These are phyloP conservation scores for Myotis brandtii DNA, from an alignment of 2,113 vertebrate species.

Conservation along the genomic window DNA sequence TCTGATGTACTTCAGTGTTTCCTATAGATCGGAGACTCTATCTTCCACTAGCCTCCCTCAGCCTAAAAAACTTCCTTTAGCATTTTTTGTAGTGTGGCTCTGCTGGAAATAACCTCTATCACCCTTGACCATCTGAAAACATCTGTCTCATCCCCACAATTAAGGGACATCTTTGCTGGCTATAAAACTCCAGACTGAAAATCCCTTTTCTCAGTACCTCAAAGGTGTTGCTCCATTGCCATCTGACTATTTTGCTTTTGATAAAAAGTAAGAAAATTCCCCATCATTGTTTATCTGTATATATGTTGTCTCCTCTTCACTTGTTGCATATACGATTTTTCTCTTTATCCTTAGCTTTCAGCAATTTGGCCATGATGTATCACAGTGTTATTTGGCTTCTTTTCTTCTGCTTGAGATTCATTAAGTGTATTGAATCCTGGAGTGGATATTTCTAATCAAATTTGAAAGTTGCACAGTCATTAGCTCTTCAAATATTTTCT, in stretches of 20 bases:
- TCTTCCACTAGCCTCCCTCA: background rate
- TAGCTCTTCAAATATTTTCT: background rate
- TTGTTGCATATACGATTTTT: background rate
- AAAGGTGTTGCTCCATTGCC: background rate
- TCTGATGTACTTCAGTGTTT: background rate
- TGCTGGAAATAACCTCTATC: background rate
- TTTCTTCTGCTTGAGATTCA: slow-evolving; percentile 32
- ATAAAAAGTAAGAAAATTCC: background rate
- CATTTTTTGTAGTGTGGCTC: background rate
- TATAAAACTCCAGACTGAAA: background rate
- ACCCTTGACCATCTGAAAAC: background rate
- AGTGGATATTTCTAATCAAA: slow-evolving; percentile 28
- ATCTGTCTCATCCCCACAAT: background rate
- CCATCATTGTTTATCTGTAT: background rate
- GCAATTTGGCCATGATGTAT: background rate
- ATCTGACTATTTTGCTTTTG: background rate
- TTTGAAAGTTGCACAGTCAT: background rate
- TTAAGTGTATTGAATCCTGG: background rate
- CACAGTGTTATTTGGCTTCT: background rate
- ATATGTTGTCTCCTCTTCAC: background rate
- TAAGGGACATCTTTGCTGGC: background rate
- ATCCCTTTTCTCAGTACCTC: background rate
- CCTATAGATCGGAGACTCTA: background rate
- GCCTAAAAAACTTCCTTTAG: background rate
- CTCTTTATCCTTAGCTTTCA: slow-evolving; percentile 18